Base-by-base conservation (phyloP, 2,113 vertebrate species). In the Bathybates hornii region DNA sequence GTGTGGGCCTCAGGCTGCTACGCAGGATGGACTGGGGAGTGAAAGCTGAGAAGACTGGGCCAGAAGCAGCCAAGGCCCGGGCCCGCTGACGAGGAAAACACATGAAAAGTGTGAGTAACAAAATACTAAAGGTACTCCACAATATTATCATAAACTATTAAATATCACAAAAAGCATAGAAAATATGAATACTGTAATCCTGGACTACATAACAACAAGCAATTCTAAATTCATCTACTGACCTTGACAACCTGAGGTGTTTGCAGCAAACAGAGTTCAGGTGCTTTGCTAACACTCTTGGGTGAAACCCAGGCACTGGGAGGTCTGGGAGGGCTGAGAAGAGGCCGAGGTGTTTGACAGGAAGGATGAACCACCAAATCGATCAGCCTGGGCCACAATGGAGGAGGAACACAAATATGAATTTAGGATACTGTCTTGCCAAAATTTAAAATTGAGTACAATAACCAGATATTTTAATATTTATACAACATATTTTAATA, bases 161-260 rank as follows among this genome's bases (percentile, higher is more conserved):
- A 86, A 66, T 88, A 83, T 34, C 13, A 68, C 2, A 32, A 61
- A 48, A 82, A 13, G 3, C 24, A 61, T 8, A 82, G 11, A 21
- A 81, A 41, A 81, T 43, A 81, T 17, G 3, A 19, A 59, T 45
- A 43, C 24, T 32, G 41, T n/a, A 48, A 32, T 50, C 10, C 27
- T 29, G 5, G 38, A 56, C 14, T 43, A 73, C 4, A 13, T 27
- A 1, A 54, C 32, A 36, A 80, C 14, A 63, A 59, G 7, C 48
- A 50, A 52, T 78, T 71, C 2, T 21, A 45, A 3, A 79, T 43
- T 32, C 16, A 6, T 43, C 10, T 53, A 13, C 95, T 96, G 88
- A 98, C 98, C 97, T 98, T 99, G 71, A 99, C 98, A 19, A 99
- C 96, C 83, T 94, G 97, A 27, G 98, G 98, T 7, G 99, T 99